phyloP scores from a whole-genome alignment of 2,113 vertebrate genomes.

The Dermatemys mawii region DNA sequence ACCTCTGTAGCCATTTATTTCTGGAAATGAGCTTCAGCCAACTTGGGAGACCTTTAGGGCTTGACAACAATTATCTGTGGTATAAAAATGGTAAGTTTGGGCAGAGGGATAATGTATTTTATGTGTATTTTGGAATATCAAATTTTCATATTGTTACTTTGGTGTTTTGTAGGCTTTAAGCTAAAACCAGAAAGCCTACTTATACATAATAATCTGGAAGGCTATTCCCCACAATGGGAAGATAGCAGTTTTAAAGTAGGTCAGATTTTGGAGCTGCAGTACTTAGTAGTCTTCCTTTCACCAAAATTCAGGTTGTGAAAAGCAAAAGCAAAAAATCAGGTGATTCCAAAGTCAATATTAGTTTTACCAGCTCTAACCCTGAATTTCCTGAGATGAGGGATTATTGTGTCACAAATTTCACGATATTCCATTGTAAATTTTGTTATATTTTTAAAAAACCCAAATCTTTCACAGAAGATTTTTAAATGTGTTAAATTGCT shows the following conservation, averaged over 20 bases:
- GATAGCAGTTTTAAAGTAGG: not conserved
- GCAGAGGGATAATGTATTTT: not conserved
- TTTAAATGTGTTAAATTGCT: conserved; percentile 37
- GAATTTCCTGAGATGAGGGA: not conserved
- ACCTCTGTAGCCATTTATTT: not conserved
- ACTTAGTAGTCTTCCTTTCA: not conserved
- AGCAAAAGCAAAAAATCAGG: not conserved
- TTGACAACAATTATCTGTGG: not conserved
- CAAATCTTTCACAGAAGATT: conserved; percentile 14
- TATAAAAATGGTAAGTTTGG: not conserved
- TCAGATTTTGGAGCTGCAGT: conserved; percentile 2
- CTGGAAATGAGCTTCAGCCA: not conserved
- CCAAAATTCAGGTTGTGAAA: not conserved
- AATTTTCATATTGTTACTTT: not conserved
- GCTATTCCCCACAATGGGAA: not conserved
- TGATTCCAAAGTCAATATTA: conserved; percentile 27
- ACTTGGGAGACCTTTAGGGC: not conserved
- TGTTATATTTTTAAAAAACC: conserved; percentile 1
- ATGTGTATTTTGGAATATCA: not conserved
- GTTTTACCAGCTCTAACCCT: conserved; percentile 1
- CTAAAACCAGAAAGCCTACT: conserved; percentile 3
- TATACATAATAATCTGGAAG: not conserved
- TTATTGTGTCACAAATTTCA: not conserved
- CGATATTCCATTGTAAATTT: not conserved
- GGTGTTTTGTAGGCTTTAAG: not conserved